phyloP scores from a whole-genome alignment of 2,113 vertebrate species.

The Microcebus ravelobensis region DNA sequence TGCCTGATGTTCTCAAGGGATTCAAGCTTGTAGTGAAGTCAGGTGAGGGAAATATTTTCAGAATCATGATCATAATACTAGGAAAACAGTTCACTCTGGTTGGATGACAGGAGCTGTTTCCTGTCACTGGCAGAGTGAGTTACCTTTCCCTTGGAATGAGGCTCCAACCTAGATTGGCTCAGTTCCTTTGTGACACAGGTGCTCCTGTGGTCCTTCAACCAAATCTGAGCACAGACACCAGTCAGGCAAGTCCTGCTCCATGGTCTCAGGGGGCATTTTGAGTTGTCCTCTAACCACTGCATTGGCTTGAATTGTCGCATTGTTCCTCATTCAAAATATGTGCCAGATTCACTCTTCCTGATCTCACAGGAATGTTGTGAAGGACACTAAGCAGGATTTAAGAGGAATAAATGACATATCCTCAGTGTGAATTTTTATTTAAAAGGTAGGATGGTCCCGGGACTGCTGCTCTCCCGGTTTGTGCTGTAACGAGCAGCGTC shows the following conservation, averaged over 20 bases:
- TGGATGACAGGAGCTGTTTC: not conserved
- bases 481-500: fast-evolving
- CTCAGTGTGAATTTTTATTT: not conserved
- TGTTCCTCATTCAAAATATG: not conserved
- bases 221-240: not conserved
- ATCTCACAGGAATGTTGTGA: not conserved
- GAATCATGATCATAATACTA: not conserved
- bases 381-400: not conserved
- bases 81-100: not conserved
- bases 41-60: constrained; percentile 16
- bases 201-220: not conserved
- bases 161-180: not conserved
- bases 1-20: not conserved
- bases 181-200: not conserved
- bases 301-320: not conserved
- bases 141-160: not conserved
- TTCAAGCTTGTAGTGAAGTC: not conserved
- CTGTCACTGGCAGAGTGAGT: not conserved
- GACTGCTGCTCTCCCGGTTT: fast-evolving
- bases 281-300: not conserved
- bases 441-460: not conserved
- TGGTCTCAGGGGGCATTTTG: not conserved
- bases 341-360: not conserved
- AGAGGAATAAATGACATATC: not conserved
- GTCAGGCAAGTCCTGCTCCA: not conserved